phyloP scores from a whole-genome alignment of 2,888 invertebrate genomes.

The Orgyia antiqua region DNA sequence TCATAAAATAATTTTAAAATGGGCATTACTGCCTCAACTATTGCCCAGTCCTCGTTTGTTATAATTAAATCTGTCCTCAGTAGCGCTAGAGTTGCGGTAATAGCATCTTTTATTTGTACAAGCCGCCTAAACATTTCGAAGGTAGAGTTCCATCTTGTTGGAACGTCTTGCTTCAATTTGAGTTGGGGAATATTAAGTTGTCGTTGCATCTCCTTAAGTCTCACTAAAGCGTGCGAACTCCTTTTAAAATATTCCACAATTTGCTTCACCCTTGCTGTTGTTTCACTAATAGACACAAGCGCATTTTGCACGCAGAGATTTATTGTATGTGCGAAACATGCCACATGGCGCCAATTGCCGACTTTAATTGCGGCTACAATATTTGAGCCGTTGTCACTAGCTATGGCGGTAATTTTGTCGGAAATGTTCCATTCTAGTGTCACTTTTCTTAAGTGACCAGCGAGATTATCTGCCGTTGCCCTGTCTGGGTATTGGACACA shows the following conservation, averaged over 20 bases:
- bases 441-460: not conserved
- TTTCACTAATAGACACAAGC: not conserved
- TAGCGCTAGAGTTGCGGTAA: conserved; percentile 2
- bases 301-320: conserved; percentile 16
- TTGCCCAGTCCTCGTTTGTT: not conserved
- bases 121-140: conserved; percentile 2
- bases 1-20: conserved; percentile 2
- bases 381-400: conserved; percentile 4
- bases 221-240: not conserved
- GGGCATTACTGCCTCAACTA: not conserved
- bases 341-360: conserved; percentile 14
- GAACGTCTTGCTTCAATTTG: conserved; percentile 2
- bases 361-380: conserved; percentile 9
- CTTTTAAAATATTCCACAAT: conserved; percentile 7
- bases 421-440: not conserved
- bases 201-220: not conserved
- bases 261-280: not conserved
- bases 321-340: conserved; percentile 20
- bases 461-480: not conserved
- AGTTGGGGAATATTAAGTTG: not conserved
- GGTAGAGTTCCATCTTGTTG: conserved; percentile 2
- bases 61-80: not conserved
- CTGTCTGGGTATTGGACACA: not conserved
- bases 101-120: not conserved
- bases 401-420: not conserved